Conservation (phyloP, 2,113 vertebrate species). For the Clarias batrachus region DNA sequence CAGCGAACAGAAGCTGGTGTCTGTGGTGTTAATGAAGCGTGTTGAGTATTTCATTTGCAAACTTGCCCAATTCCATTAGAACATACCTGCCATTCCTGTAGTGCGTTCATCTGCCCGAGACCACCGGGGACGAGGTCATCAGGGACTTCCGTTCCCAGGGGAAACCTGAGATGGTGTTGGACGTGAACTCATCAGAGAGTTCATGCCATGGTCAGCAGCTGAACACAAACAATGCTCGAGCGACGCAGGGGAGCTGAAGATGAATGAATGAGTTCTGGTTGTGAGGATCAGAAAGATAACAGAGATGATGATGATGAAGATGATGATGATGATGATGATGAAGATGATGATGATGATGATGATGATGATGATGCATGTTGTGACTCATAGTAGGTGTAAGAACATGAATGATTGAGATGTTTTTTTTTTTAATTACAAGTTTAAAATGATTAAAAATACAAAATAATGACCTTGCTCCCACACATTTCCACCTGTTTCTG, state of each 20-base stretch:
- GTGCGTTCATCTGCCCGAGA: constrained; percentile 56
- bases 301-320: constrained; percentile 54
- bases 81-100: constrained; percentile 67
- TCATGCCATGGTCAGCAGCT: constrained; percentile 59
- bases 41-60: constrained; percentile 40
- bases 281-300: constrained; percentile 44
- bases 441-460: too few relatives aligned
- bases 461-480: too few relatives aligned
- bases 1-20: constrained; percentile 69
- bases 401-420: neutral
- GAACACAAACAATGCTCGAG: constrained; percentile 18
- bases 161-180: constrained; percentile 54
- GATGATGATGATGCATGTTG: neutral
- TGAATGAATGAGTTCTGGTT: constrained; percentile 57
- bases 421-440: neutral
- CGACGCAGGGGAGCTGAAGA: constrained; percentile 10
- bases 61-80: constrained; percentile 47
- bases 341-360: constrained; percentile 27
- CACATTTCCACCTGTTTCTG: too few relatives aligned
- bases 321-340: constrained; percentile 49
- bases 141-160: constrained; percentile 45
- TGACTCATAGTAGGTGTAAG: neutral
- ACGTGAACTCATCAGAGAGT: constrained; percentile 43
- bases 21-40: constrained; percentile 72
- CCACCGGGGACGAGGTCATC: constrained; percentile 40